Evolutionary conservation across 2,797 vertebrate genomes (phyloP), one percentile per base, ranked within the genome.

Genomic region (Odontamblyopus lacepedii): DNA sequence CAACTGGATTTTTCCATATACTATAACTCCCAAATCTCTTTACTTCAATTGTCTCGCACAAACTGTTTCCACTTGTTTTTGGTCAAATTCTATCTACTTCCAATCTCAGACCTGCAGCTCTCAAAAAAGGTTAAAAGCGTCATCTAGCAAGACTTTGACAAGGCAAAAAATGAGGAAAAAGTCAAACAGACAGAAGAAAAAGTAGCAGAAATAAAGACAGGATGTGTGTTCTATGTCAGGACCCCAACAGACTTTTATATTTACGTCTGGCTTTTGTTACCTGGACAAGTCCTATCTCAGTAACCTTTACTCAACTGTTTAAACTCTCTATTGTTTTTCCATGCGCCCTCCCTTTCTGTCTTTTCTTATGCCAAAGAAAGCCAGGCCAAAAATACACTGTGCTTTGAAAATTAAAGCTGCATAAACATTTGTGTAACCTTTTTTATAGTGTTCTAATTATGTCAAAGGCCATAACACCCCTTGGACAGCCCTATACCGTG

Each of bases 181-280:
- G 64, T 70, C 30, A 81, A 69, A 73, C 26, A 48, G 71, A 56
- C 50, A 44, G 26, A 29, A 48, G 59, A 78, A 2, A 61, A 70
- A 73, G 59, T 66, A 57, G 72, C 32, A 78, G 71, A 64, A 63
- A 62, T 63, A 50, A 78, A 64, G 78, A 71, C 79, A 83, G 86
- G 85, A 88, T 81, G 74, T 69, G 67, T 84, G 85, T 81, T 75
- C 77, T 77, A 73, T 83, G 73, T 88, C 78, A 83, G 66, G 63
- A 7, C 70, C 64, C 35, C 63, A 75, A 51, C 23, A 35, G 59
- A 79, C 81, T 76, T 71, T 67, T 59, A 75, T 83, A 75, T 79
- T 73, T 75, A 64, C 12, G 83, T 87, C 91, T 93, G 92, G 83
- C 79, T 83, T 81, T 66, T 90, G 83, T 93, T 86, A 88, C 90